These are phyloP conservation scores for Elaeidobius kamerunicus DNA, from an alignment of 2,888 invertebrate genomes.

Conservation along the genomic window DNA sequence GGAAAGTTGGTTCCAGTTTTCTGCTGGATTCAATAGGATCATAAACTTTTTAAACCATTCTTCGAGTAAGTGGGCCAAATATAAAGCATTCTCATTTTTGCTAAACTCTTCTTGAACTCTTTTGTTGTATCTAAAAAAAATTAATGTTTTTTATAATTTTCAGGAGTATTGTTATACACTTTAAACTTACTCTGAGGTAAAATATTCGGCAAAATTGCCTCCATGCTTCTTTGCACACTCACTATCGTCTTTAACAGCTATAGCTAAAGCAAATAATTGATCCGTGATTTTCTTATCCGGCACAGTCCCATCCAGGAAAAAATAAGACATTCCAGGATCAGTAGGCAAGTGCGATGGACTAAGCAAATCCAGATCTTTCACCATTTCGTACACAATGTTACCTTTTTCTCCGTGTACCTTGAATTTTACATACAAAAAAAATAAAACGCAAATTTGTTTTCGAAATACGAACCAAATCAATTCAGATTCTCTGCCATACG, in stretches of 20 bases:
- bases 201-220: slow-evolving; percentile 43
- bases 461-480: neutral
- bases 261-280: slow-evolving; percentile 36
- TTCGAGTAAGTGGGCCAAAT: slow-evolving; percentile 35
- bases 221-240: slow-evolving; percentile 33
- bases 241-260: slow-evolving; percentile 37
- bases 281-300: slow-evolving; percentile 41
- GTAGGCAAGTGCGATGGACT: slow-evolving; percentile 45
- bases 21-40: slow-evolving; percentile 55
- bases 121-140: slow-evolving; percentile 37
- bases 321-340: slow-evolving; percentile 35
- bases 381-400: slow-evolving; percentile 45
- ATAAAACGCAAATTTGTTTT: neutral
- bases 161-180: neutral
- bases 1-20: slow-evolving; percentile 66
- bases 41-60: slow-evolving; percentile 46
- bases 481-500: too few species aligned
- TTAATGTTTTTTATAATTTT: neutral
- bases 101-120: slow-evolving; percentile 34
- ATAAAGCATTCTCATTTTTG: neutral
- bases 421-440: neutral
- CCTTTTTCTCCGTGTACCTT: slow-evolving; percentile 45
- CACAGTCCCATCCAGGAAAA: slow-evolving; percentile 39
- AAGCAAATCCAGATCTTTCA: slow-evolving; percentile 42
- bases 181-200: slow-evolving; percentile 40